Percentiles rank a stretch among this genome's conserved stretches.
Conservation (phyloP, 2,888 invertebrate genomes). For the Drosophila incognita region DNA sequence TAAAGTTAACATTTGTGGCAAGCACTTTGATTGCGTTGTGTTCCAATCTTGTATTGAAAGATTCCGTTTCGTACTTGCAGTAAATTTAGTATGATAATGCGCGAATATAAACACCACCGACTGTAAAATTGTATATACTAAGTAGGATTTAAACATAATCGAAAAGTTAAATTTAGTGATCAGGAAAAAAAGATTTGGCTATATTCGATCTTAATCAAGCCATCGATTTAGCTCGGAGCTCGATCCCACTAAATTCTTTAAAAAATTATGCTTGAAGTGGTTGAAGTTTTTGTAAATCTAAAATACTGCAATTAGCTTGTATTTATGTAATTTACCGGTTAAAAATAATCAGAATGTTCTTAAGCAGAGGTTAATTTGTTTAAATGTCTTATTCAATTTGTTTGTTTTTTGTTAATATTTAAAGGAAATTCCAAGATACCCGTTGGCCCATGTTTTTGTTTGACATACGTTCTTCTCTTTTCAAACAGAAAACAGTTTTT, state of each 20-base stretch:
- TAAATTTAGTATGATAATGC: not conserved
- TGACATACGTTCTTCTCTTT: too few species aligned
- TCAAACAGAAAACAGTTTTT: too few species aligned
- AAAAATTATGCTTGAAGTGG: not conserved
- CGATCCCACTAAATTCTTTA: not conserved
- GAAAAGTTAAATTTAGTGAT: not conserved
- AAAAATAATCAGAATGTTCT: not conserved
- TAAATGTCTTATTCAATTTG: not conserved
- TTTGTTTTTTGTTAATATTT: too few species aligned
- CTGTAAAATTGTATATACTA: too few species aligned
- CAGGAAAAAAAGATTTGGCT: not conserved
- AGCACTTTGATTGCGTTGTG: not conserved
- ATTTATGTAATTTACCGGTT: not conserved
- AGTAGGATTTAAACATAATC: too few species aligned
- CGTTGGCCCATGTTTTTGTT: too few species aligned
- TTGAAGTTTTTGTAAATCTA: not conserved
- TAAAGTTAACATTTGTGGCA: not conserved
- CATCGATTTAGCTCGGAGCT: not conserved
- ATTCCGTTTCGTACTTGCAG: not conserved
- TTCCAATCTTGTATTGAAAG: not conserved
- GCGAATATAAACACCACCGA: too few species aligned
- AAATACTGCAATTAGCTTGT: not conserved
- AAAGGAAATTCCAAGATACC: too few species aligned
- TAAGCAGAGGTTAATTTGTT: not conserved
- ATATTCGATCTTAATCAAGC: too few species aligned